Evolutionary conservation across 2,113 vertebrate species (phyloP), one percentile per base, ranked within the genome.

Genomic region (Pontoporia blainvillei): DNA sequence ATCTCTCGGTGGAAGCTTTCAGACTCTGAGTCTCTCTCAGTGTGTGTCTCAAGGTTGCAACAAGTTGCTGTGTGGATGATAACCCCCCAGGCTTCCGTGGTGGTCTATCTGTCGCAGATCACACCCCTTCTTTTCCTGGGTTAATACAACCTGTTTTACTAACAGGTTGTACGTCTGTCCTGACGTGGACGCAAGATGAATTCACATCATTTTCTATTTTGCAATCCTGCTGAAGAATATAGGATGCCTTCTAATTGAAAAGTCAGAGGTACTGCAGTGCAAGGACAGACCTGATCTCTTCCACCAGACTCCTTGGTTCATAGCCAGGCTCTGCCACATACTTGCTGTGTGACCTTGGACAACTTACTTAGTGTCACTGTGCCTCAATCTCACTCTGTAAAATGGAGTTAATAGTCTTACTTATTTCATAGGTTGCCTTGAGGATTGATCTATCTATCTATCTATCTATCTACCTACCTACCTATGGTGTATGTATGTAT

Each of bases 1-100:
- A 11, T 29, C 4, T 71, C 12, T 25, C 27, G 41, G 2, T 10
- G 66, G 14, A 76, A 57, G 2, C 2, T 61, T 73, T 14, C 34
- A 4, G 9, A 59, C 12, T 72, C 25, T 20, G 10, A 36, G 3
- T 13, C 5, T 36, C 29, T 57, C 34, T 62, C 10, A 5, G 1
- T 20, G 20, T 29, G 20, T 49, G n/a, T 64, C 39, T 11, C 18
- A 76, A 15, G 34, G 1, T 6, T 49, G 3, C 27, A 20, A 46
- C 36, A 46, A n/a, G 27, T 4, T 83, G 10, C 15, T 29, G 2
- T 3, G 52, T 11, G 2, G 2, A 31, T 20, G 2, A 44, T 0
- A 36, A 34, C 1, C 2, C 4, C 1, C 31, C 3, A 23, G 14
- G 2, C 9, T 34, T 29, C 29, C 1, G 1, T 8, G 57, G 1